These are phyloP conservation scores for Scaptomyza cyrtandrae DNA, from an alignment of 2,888 invertebrate genomes.

Conservation along the genomic window DNA sequence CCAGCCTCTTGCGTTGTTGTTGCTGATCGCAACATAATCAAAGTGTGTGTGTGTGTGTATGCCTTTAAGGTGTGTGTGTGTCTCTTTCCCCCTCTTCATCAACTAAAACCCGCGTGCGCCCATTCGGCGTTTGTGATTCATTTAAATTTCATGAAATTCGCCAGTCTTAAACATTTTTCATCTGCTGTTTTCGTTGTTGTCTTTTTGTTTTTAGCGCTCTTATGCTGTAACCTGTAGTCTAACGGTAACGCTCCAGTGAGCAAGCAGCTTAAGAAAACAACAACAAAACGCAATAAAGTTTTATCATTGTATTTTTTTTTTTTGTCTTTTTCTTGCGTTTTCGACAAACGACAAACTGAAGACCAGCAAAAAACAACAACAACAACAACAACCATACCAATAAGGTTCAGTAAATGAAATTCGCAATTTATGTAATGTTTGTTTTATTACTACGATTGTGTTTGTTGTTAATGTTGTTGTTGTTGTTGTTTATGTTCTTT, in stretches of 20 bases:
- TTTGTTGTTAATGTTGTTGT: constrained; percentile 17
- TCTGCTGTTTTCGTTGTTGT: constrained; percentile 21
- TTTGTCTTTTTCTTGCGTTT: constrained; percentile 19
- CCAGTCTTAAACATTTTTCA: constrained; percentile 36
- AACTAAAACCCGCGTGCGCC: too few species aligned
- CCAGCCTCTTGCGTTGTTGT: constrained; percentile 14
- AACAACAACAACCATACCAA: constrained; percentile 11
- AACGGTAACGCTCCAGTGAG: constrained; percentile 70
- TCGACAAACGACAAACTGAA: constrained; percentile 47
- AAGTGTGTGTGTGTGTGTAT: constrained; percentile 30
- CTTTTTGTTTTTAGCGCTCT: constrained; percentile 35
- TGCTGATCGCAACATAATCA: constrained; percentile 25
- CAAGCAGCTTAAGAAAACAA: constrained; percentile 54
- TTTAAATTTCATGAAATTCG: constrained; percentile 45
- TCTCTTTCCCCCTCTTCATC: constrained; percentile 8
- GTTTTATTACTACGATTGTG: constrained; percentile 32
- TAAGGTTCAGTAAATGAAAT: constrained; percentile 62
- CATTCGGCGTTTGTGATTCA: constrained; percentile 53
- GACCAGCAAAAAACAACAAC: constrained; percentile 18
- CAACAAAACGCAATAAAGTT: constrained; percentile 18
- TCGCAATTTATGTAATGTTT: constrained; percentile 75
- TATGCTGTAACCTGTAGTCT: constrained; percentile 63
- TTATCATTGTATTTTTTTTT: constrained; percentile 29
- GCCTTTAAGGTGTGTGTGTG: constrained; percentile 1
- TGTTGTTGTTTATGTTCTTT: background rate